phyloP scores from a whole-genome alignment of 2,113 vertebrate genomes.

The Bettongia penicillata region DNA sequence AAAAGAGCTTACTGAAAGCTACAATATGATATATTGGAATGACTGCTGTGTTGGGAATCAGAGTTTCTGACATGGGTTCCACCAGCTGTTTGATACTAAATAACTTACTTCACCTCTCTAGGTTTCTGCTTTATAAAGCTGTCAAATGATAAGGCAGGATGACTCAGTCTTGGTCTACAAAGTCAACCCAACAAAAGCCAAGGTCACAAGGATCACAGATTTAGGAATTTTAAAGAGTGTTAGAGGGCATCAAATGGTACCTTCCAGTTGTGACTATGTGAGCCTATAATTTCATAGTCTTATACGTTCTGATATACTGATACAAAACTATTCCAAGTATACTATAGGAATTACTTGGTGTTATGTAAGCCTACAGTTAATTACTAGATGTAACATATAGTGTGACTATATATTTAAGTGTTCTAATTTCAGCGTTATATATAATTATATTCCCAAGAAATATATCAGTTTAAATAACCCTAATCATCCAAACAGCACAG shows the following conservation, averaged over 20 bases:
- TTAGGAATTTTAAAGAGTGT: background rate
- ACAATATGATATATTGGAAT: background rate
- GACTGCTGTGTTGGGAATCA: background rate
- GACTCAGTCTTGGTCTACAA: background rate
- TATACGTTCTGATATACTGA: background rate
- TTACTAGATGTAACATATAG: background rate
- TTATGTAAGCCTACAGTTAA: background rate
- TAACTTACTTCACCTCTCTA: background rate
- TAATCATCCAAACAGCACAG: background rate
- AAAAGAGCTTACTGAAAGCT: background rate
- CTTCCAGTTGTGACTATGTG: background rate
- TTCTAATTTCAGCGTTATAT: background rate
- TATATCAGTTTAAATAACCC: background rate
- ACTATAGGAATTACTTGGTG: background rate
- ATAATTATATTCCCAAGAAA: background rate
- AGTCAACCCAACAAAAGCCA: background rate
- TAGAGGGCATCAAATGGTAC: background rate
- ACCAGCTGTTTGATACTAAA: background rate
- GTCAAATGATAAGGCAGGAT: background rate
- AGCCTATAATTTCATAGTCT: background rate
- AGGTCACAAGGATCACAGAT: background rate
- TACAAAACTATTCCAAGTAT: background rate
- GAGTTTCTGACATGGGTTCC: background rate
- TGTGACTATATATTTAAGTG: background rate
- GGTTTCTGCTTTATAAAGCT: background rate